Base-by-base conservation (phyloP, 2,888 invertebrate genomes). In the Lepidocyrtoides sp. region DNA sequence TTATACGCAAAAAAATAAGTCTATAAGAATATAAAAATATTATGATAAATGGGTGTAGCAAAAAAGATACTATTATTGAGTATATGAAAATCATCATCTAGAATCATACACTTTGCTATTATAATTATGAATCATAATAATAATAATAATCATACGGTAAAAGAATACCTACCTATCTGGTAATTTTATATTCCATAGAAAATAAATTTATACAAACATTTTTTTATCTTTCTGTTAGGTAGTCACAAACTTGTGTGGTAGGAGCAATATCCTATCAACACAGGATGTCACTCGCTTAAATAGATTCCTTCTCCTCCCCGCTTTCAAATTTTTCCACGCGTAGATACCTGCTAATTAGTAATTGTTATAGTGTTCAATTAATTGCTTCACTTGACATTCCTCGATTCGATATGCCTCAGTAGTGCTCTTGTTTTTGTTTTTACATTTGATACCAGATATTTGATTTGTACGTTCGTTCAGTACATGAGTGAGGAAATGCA, bases 311-410 rank as follows among this genome's bases (percentile, higher is more conserved):
- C 66, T 66, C 32, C 29, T 51, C 26, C 75, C 20, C 8, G 17
- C 75, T 48, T 44, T 75, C 57, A 57, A n/a, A 48, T 36, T 79
- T 32, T 54, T 66, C 23, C 51, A 81, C 23, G 23, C 41, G 20
- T 51, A 32, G 23, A 12, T 84, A 82, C 83, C 51, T 75, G 82
- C 54, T 89, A 83, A 89, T 89, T 89, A 54, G 26, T 82, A 60
- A 83, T 89, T 89, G 83, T 89, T 89, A 36, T 57, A 83, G 29
- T 82, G 17, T n/a, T 20, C 57, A 72, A 48, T 72, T 89, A 83
- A 83, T 89, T 72, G 60, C 41, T 60, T 57, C n/a, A 7, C 26
- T 57, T 63, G 75, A 57, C 85, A 69, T 85, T 86, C 48, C 72
- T 77, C 63, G 85, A 83, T 83, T 69, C 44, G 84, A 86, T 86